Conservation (phyloP, 2,113 vertebrate species). For the Furnarius figulus region DNA sequence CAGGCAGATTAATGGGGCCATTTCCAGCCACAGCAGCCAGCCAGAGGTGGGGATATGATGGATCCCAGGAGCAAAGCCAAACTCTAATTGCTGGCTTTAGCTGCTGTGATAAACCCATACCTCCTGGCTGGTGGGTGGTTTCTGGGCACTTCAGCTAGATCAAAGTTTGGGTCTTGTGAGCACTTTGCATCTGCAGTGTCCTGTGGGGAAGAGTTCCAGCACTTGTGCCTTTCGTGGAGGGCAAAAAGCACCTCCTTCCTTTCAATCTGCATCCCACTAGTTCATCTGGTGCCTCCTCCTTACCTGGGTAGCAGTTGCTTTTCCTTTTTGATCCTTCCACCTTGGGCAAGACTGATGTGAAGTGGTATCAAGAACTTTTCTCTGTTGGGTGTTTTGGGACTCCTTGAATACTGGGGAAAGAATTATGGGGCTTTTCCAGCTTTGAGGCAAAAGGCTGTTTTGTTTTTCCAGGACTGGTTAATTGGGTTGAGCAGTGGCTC, state of each 20-base stretch:
- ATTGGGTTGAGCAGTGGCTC: neutral
- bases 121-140: neutral
- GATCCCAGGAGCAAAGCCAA: neutral
- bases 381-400: neutral
- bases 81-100: neutral
- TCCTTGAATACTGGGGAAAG: too few relatives aligned
- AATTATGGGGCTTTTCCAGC: too few relatives aligned
- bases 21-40: constrained; percentile 13
- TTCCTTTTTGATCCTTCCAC: neutral
- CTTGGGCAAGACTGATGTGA: neutral
- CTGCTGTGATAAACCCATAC: neutral
- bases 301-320: neutral
- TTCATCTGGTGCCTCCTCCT: neutral
- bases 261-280: accelerated
- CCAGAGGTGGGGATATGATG: neutral
- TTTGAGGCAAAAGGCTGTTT: too few relatives aligned
- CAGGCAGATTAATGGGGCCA: constrained; percentile 5
- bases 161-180: neutral
- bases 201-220: neutral
- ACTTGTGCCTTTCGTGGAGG: neutral
- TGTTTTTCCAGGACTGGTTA: too few relatives aligned
- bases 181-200: neutral
- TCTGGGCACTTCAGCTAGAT: neutral
- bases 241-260: neutral
- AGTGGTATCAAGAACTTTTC: neutral